phyloP scores from a whole-genome alignment of 30 jellyfish, hydroid and myxozoan genomes.

The Clytia hemisphaerica region DNA sequence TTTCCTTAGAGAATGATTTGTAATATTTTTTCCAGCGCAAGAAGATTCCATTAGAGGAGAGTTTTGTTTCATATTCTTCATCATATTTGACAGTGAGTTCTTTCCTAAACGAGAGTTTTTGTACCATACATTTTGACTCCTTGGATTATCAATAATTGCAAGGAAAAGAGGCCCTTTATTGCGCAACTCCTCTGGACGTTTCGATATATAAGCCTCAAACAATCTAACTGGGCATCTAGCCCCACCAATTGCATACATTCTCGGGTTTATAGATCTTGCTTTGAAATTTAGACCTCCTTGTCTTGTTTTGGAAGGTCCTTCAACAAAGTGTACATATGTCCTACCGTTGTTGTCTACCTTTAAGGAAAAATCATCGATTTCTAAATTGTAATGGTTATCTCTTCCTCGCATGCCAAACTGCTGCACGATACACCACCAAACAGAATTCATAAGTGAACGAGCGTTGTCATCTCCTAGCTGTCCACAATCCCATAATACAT shows the following conservation, averaged over 20 bases:
- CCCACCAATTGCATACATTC: not conserved
- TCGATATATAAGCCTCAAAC: not conserved
- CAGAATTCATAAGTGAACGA: not conserved
- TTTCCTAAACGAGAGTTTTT: not conserved
- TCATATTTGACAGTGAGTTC: not conserved
- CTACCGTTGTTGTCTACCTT: not conserved
- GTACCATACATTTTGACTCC: not conserved
- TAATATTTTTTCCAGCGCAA: not conserved
- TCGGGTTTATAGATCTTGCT: not conserved
- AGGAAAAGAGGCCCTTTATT: not conserved
- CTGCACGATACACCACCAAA: not conserved
- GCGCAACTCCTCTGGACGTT: not conserved
- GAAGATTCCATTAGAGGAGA: constrained; percentile 1
- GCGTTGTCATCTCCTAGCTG: not conserved
- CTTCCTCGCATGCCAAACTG: not conserved
- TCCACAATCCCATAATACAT: not conserved
- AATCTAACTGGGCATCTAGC: not conserved
- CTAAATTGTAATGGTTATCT: too few species aligned
- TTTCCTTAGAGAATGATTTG: not conserved
- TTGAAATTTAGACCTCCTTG: constrained; percentile 3
- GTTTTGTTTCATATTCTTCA: not conserved
- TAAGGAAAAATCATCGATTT: too few species aligned
- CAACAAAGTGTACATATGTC: not conserved
- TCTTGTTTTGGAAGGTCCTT: constrained; percentile 4
- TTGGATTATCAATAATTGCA: not conserved